Base-by-base conservation (phyloP, 2,113 vertebrate species). In the Geococcyx californianus region DNA sequence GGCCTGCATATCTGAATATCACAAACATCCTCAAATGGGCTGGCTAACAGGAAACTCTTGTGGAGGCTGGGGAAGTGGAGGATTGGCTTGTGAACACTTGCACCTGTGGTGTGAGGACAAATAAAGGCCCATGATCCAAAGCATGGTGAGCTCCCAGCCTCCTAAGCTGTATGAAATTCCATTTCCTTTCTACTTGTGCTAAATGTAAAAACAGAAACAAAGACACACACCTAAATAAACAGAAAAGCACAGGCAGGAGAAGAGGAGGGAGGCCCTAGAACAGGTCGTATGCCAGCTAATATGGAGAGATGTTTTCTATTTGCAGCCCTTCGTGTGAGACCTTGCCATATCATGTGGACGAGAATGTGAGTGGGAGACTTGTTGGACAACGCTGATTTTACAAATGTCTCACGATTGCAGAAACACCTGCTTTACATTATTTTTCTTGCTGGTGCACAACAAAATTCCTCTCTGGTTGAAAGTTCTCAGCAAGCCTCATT, bases 171-270 rank as follows among this genome's bases (percentile, higher is more conserved):
- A 33, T 59, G 84, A 94, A 97, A 91, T 95, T 84, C 95, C 84
- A 95, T 97, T 98, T 98, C 94, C 97, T 97, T 95, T 94, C 94
- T 95, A 90, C 91, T 97, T 72, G 69, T 49, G 55, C 73, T 97
- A 97, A 98, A 94, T 72, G 77, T 83, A 92, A 97, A 97, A 97
- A 72, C 96, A 93, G 97, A 96, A 97, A 97, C 91, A 74, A 97
- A 97, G 96, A 83, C 95, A 89, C 93, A 91, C 96, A 96, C 92
- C 90, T 98, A 97, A 97, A 89, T 96, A 96, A 94, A 89, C 92
- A 94, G 83, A 97, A 93, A 90, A 95, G 95, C 97, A 94, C 84
- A 93, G 77, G 45, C 70, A 91, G 79, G 83, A 91, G 84, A 87
- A 93, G 47, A 72, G 86, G 69, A 90, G 83, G 77, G 96, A 95